Evolutionary conservation across 2,113 vertebrate genomes (phyloP).

Genomic region (Chionomys nivalis): DNA sequence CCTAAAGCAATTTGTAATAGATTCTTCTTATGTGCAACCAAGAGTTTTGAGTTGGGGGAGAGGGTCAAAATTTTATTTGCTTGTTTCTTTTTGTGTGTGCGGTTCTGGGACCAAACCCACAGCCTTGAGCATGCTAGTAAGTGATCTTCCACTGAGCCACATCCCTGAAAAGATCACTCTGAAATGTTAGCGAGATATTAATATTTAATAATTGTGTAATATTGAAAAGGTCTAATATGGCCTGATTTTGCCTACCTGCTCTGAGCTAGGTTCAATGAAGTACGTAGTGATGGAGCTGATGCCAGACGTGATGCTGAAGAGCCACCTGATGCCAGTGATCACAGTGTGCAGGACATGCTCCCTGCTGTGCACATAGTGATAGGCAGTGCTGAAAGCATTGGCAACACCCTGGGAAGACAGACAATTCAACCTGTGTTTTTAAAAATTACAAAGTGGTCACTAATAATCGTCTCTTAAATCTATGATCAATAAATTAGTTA

Average conservation of each 20-base stretch:
- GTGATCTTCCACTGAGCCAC: background rate
- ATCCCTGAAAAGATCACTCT: background rate
- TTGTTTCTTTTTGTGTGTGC: background rate
- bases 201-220: background rate
- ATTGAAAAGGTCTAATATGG: background rate
- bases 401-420: constrained; percentile 84
- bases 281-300: constrained; percentile 75
- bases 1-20: background rate
- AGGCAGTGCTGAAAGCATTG: constrained; percentile 85
- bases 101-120: background rate
- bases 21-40: constrained; percentile 20
- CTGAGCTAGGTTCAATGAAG: constrained; percentile 79
- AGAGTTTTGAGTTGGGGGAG: background rate
- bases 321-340: constrained; percentile 84
- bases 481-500: constrained; percentile 4
- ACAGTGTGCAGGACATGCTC: constrained; percentile 83
- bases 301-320: constrained; percentile 67
- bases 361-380: constrained; percentile 81
- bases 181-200: background rate
- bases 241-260: constrained; percentile 77
- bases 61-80: background rate
- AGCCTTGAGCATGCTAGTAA: background rate
- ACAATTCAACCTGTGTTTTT: constrained; percentile 54
- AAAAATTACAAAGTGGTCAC: background rate
- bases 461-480: constrained; percentile 28